Conservation (phyloP, 2,888 invertebrate species). For the Agapetus fuscipes region DNA sequence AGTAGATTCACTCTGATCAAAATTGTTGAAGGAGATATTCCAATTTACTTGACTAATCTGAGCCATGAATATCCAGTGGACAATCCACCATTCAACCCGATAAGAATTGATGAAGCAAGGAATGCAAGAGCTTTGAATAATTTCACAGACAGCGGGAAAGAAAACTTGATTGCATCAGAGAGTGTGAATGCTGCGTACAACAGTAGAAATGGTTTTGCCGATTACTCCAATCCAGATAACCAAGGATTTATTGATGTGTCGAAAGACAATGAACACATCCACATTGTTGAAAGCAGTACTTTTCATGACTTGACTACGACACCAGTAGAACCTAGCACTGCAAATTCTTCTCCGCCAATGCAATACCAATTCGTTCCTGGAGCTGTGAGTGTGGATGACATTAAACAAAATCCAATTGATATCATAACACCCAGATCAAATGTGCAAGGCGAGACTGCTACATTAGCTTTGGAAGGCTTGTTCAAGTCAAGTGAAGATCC, state of each 20-base stretch:
- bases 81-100: conserved; percentile 40
- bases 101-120: conserved; percentile 42
- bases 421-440: conserved; percentile 35
- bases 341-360: conserved; percentile 22
- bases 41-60: conserved; percentile 40
- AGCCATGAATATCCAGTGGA: conserved; percentile 42
- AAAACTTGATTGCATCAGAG: conserved; percentile 41
- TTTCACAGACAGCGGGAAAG: conserved; percentile 34
- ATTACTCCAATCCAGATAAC: conserved; percentile 11
- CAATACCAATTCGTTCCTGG: conserved; percentile 43
- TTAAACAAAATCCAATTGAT: conserved; percentile 32
- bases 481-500: conserved; percentile 47
- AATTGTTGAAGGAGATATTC: conserved; percentile 51
- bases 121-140: conserved; percentile 39
- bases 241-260: neutral
- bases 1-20: conserved; percentile 60
- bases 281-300: conserved; percentile 11
- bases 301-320: conserved; percentile 3
- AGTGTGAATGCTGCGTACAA: conserved; percentile 41
- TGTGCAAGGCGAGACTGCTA: conserved; percentile 56
- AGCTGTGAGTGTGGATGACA: conserved; percentile 37
- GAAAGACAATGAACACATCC: conserved; percentile 6
- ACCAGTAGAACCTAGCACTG: neutral
- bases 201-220: conserved; percentile 18
- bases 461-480: conserved; percentile 56